Evolutionary conservation across 2,888 invertebrate species (phyloP), one percentile per base, ranked within the genome.

Genomic region (Agrochola lota): DNA sequence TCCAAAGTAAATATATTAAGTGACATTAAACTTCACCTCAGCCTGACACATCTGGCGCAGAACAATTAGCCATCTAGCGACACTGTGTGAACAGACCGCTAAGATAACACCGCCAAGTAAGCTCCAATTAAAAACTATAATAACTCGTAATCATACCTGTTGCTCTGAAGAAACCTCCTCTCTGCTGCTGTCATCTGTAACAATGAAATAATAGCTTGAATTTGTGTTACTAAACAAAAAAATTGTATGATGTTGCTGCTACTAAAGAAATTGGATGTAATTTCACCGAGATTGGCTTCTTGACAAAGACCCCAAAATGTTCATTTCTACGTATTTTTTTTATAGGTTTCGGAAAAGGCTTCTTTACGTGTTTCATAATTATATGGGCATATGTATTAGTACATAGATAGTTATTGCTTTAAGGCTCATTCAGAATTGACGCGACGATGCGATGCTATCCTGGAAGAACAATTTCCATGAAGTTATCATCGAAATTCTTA

Each of bases 141-240:
- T 64, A 52, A 75, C 43, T 74, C 3, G 55, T 74, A 71, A 78
- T 87, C 93, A 90, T 91, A 96, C 97, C 96, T 96, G 96, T 90
- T 96, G 94, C 88, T 96, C 97, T 78, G 96, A 94, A 81, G 95
- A 93, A 80, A 96, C 94, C 88, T 94, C 95, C 90, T 95, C 93
- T 91, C 97, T 93, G 86, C 95, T 95, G 92, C 96, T 96, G 91
- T 96, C 96, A 96, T 96, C 97, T 96, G 96, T 76, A 96, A 96
- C 92, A 94, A 94, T 69, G 55, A 86, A 86, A 87, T 64, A 83
- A 88, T 73, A 68, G 20, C 74, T 57, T 86, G 43, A 72, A 67
- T 72, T 71, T 49, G 40, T 26, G 40, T 71, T 74, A 60, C 43
- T 62, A 46, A 72, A 59, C 11, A 43, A 49, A 55, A 23, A 49